Base-by-base conservation (phyloP, 2,888 invertebrate species). In the Terebella lapidaria region DNA sequence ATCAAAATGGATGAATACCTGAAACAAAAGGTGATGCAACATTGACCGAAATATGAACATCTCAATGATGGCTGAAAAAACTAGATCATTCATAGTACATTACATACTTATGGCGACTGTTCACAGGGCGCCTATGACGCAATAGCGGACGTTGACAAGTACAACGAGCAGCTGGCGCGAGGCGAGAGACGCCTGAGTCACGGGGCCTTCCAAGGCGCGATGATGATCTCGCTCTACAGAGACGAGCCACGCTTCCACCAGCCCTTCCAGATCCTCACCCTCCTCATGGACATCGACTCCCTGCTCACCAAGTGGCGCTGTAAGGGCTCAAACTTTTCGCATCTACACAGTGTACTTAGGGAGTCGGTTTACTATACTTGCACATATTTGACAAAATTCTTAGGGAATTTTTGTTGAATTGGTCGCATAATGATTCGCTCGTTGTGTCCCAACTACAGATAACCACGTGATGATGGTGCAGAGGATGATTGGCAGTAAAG, bases 381-480 rank as follows among this genome's bases (percentile, higher is more conserved):
- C n/a, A n/a, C n/a, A n/a, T n/a, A n/a, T n/a, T n/a, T n/a, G n/a
- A n/a, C n/a, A n/a, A n/a, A n/a, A n/a, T n/a, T n/a, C n/a, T n/a
- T n/a, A n/a, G n/a, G n/a, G n/a, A n/a, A n/a, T n/a, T n/a, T n/a
- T n/a, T n/a, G n/a, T n/a, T n/a, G n/a, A n/a, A n/a, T n/a, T n/a
- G n/a, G n/a, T n/a, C n/a, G n/a, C n/a, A n/a, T n/a, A n/a, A n/a
- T n/a, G n/a, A n/a, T n/a, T n/a, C n/a, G n/a, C n/a, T n/a, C n/a
- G n/a, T n/a, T n/a, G n/a, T n/a, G n/a, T n/a, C n/a, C n/a, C n/a
- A n/a, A 35, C n/a, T 35, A 15, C 80, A 97, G 97, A 96, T 81
- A 97, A 96, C 81, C 99, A 99, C 81, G 92, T 97, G 51, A 88
- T 95, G 74, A 91, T 99, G 90, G 99, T 99, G 26, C 96, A 97